Percentiles rank a stretch among this genome's conserved stretches.
Conservation (phyloP, 2,797 vertebrate species). For the Enteromius anoplus region DNA sequence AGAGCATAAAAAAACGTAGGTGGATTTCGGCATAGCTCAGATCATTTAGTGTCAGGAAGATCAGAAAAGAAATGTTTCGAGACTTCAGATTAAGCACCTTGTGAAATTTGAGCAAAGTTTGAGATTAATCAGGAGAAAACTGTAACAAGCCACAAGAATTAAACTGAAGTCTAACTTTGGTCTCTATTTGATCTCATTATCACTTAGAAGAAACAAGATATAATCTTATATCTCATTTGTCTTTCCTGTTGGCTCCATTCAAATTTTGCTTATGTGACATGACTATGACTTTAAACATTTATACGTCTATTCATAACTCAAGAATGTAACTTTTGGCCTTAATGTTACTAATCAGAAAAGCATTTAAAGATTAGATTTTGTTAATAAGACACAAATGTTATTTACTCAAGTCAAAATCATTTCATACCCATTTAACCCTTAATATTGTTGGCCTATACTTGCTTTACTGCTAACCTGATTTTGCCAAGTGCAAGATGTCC, state of each 20-base stretch:
- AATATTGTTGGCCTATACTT: neutral
- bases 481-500: too few relatives aligned
- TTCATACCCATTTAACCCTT: neutral
- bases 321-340: neutral
- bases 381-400: neutral
- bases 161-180: neutral
- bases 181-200: neutral
- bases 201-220: neutral
- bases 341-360: neutral
- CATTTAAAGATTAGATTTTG: slow-evolving; percentile 9
- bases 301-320: neutral
- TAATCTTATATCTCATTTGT: neutral
- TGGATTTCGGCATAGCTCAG: too few relatives aligned
- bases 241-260: slow-evolving; percentile 4
- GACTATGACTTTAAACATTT: neutral
- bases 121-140: neutral
- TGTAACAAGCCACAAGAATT: neutral
- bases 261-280: neutral
- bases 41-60: neutral
- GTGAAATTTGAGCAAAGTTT: neutral
- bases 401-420: neutral
- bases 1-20: neutral
- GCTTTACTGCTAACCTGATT: too few relatives aligned
- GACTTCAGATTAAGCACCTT: neutral
- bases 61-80: neutral